phyloP scores from a whole-genome alignment of 2,797 vertebrate genomes.

The Sebastes itinus region DNA sequence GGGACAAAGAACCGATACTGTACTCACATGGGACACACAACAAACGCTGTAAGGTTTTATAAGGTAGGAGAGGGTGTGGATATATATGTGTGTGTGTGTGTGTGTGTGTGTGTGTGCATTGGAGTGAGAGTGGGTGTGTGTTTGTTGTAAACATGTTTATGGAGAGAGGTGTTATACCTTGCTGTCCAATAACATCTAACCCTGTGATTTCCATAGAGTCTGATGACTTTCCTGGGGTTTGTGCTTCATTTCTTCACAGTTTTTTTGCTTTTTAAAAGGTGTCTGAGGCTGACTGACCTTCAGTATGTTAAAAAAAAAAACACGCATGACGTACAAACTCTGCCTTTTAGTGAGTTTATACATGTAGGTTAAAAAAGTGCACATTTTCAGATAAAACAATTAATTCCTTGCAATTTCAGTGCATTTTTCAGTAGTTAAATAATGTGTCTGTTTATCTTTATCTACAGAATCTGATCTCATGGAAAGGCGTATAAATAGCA shows the following conservation, averaged over 20 bases:
- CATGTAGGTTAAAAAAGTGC: not conserved
- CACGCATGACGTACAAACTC: not conserved
- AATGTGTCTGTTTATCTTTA: no score
- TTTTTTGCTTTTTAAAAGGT: conserved; percentile 8
- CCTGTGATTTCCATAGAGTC: conserved; percentile 5
- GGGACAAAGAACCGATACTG: conserved; percentile 33
- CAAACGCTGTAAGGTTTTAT: conserved; percentile 9
- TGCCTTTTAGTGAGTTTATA: not conserved
- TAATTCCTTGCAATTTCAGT: not conserved
- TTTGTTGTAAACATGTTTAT: conserved; percentile 13
- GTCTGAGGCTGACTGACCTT: conserved; percentile 2
- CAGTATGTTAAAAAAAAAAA: not conserved
- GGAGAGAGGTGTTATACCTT: not conserved
- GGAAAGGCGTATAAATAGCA: no score
- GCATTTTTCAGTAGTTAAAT: not conserved
- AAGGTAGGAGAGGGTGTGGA: not conserved
- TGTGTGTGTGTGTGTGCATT: not conserved
- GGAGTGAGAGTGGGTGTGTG: not conserved
- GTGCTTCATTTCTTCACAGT: not conserved
- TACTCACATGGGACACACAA: conserved; percentile 30
- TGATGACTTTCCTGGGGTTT: not conserved
- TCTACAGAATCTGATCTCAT: no score
- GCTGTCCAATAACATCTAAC: conserved; percentile 18
- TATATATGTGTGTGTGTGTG: not conserved
- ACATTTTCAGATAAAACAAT: not conserved